Percentiles rank a stretch among this genome's conserved stretches.
Evolutionary conservation across 2,113 vertebrate species (phyloP).

Genomic region (Varanus komodoensis): DNA sequence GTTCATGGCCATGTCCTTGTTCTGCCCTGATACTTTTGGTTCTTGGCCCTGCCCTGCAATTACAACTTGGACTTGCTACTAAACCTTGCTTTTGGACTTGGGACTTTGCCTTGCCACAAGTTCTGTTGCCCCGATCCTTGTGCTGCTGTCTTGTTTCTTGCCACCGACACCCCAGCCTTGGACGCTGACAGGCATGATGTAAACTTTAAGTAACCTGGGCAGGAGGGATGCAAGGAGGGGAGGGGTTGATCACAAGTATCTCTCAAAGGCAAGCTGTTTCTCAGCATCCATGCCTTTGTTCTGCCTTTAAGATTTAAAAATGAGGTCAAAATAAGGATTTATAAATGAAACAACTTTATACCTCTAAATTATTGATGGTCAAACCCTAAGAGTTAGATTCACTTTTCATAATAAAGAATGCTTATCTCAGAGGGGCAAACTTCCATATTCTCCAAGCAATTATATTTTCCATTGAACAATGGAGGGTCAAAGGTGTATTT

Average conservation of each 20-base stretch:
- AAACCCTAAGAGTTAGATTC: not conserved
- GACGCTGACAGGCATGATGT: not conserved
- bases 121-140: too few species aligned
- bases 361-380: not conserved
- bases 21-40: too few species aligned
- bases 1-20: too few species aligned
- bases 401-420: not conserved
- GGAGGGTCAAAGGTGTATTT: not conserved
- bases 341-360: not conserved
- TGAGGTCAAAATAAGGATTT: not conserved
- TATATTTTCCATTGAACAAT: not conserved
- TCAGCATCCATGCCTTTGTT: not conserved
- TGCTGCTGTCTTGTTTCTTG: too few species aligned
- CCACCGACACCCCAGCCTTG: too few species aligned
- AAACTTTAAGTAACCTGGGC: not conserved
- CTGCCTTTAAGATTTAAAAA: not conserved
- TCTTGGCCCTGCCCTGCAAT: too few species aligned
- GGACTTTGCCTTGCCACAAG: too few species aligned
- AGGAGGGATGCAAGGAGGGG: not conserved
- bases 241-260: not conserved
- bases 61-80: too few species aligned
- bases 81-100: too few species aligned
- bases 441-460: not conserved
- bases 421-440: not conserved
- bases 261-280: not conserved